These are phyloP conservation scores for Drosophila gunungcola DNA, from an alignment of 1,140 invertebrate genomes.

Conservation along the genomic window DNA sequence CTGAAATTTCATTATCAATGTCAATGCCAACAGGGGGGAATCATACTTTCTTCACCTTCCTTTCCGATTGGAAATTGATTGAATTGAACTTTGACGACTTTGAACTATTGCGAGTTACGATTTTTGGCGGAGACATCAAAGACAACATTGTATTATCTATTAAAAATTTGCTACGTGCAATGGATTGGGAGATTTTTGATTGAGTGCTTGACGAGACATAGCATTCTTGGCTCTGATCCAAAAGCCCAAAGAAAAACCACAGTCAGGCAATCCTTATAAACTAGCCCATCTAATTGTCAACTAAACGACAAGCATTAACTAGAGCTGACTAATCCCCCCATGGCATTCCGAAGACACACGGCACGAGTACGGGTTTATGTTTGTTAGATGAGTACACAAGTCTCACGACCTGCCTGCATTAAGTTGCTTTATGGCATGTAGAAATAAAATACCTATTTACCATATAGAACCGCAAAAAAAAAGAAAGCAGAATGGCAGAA, in stretches of 20 bases:
- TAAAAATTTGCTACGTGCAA: constrained; percentile 29
- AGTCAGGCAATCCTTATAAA: constrained; percentile 36
- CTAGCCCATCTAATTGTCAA: constrained; percentile 46
- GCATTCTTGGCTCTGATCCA: constrained; percentile 47
- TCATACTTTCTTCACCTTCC: constrained; percentile 18
- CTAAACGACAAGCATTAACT: constrained; percentile 51
- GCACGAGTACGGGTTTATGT: constrained; percentile 13
- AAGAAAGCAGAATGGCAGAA: background rate
- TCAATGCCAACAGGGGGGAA: constrained; percentile 48
- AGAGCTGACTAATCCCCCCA: constrained; percentile 20
- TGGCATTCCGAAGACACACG: constrained; percentile 3
- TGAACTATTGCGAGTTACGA: constrained; percentile 55
- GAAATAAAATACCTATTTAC: constrained; percentile 67
- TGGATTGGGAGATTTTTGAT: constrained; percentile 28
- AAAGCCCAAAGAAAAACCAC: constrained; percentile 4
- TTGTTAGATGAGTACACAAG: constrained; percentile 16
- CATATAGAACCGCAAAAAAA: constrained; percentile 46
- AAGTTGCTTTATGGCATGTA: constrained; percentile 67
- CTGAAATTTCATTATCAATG: constrained; percentile 79
- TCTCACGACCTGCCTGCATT: constrained; percentile 51
- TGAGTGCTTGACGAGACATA: constrained; percentile 9
- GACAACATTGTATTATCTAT: constrained; percentile 48
- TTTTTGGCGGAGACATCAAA: constrained; percentile 62
- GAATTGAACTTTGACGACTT: constrained; percentile 81
- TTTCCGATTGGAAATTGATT: constrained; percentile 73